phyloP scores from a whole-genome alignment of 1,140 invertebrate genomes.

The Trachymyrmex septentrionalis region DNA sequence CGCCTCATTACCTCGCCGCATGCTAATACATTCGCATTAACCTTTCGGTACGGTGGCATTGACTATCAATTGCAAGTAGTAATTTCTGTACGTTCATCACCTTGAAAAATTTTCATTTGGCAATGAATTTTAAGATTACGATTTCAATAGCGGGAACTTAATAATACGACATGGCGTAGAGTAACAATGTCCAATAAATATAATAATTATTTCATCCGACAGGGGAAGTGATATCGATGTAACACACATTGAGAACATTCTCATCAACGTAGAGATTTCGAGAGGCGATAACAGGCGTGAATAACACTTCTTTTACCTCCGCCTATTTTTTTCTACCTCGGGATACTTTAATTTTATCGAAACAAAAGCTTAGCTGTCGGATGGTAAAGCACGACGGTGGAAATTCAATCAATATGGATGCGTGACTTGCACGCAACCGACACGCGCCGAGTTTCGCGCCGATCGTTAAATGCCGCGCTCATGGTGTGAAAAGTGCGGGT shows the following conservation, averaged over 20 bases:
- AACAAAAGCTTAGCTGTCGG: slow-evolving; percentile 29
- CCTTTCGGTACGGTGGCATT: slow-evolving; percentile 27
- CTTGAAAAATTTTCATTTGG: slow-evolving; percentile 51
- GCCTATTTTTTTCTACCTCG: not conserved
- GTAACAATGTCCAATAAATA: not conserved
- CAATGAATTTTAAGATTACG: slow-evolving; percentile 75
- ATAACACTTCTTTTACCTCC: not conserved
- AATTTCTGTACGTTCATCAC: not conserved
- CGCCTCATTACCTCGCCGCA: slow-evolving; percentile 45
- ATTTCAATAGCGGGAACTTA: slow-evolving; percentile 15
- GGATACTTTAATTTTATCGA: slow-evolving; percentile 13
- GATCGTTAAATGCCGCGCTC: slow-evolving; percentile 51
- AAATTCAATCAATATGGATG: slow-evolving; percentile 55
- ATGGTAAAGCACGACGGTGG: slow-evolving; percentile 35
- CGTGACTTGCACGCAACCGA: slow-evolving; percentile 46
- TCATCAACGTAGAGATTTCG: not conserved
- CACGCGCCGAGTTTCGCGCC: slow-evolving; percentile 48
- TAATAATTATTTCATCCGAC: not conserved
- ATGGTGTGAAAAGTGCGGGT: slow-evolving; percentile 49
- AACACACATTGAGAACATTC: not conserved
- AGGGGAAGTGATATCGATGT: not conserved
- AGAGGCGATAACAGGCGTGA: not conserved
- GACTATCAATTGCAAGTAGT: slow-evolving; percentile 10
- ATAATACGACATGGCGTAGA: not conserved
- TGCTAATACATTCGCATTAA: slow-evolving; percentile 39